Base-by-base conservation (phyloP, 2,113 vertebrate species). In the Riparia riparia region DNA sequence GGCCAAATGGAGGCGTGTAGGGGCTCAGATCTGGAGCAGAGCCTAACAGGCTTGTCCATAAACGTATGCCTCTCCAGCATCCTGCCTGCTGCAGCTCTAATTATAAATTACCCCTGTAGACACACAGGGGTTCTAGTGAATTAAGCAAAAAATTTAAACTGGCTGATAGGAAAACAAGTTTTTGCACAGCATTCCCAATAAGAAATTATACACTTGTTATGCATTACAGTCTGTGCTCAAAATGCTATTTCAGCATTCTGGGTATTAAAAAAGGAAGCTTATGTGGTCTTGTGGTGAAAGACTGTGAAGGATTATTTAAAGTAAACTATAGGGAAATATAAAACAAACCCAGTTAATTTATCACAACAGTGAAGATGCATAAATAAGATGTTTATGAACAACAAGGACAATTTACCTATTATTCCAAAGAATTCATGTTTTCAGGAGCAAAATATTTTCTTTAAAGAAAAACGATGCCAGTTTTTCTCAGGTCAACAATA, bases 181-280 rank as follows among this genome's bases (percentile, higher is more conserved):
- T 98, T 97, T 97, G 95, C 92, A 94, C 96, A 97, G 96, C 96
- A 97, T 98, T 97, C 97, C 92, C 96, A 97, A 97, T 96, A 97
- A 98, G 96, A 98, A 98, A 98, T 98, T 98, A 98, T 98, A 98
- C 95, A 98, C 98, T 98, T 98, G 96, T 98, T 98, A 98, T 98
- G 97, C 97, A 98, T 98, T 98, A 94, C 97, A 97, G 97, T 92
- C 97, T 98, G 97, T 97, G 97, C 97, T 98, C 96, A 97, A 98
- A 98, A 96, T 96, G 97, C 98, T 97, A 98, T 98, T 98, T 98
- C 98, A 98, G 98, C 98, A 98, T 98, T 98, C 97, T 93, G 96
- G 86, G 97, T 98, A 98, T 98, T 98, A 98, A 98, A 98, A 98
- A 97, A 98, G 97, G 97, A 98, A 97, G 96, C 98, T 98, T 98